Base-by-base conservation (phyloP, 2,797 vertebrate genomes). In the Tragelaphus oryx region DNA sequence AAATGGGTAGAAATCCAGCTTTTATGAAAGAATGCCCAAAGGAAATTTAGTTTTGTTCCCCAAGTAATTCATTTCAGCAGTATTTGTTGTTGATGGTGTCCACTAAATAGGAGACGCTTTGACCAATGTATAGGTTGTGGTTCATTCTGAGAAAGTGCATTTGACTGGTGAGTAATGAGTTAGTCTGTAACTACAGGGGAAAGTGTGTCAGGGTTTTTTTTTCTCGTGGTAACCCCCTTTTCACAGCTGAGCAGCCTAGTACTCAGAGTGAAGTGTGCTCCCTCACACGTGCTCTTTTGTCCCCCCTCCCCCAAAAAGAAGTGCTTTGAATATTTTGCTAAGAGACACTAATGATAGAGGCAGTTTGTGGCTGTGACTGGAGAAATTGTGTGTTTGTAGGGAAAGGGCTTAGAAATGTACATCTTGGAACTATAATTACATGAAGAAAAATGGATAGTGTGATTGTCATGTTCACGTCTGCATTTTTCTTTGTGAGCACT, bases 401-500 rank as follows among this genome's bases (percentile, higher is more conserved):
- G 86, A 94, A 55, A 44, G 82, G 30, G 9, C 52, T 71, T 79
- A 44, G 54, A 74, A 87, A 57, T 91, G 62, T 84, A 54, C 26
- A 48, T 82, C 74, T 93, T 83, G 33, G 87, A 89, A 24, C 86
- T 95, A 4, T 93, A 76, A 89, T 94, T 71, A 80, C 76, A 10
- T 71, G 57, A 91, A 68, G 48, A 83, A 74, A 89, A 87, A 59
- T 46, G 54, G 48, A 26, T 20, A 65, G 12, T 30, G 3, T 2
- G 2, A 28, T 48, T 81, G 89, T 96, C 57, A 50, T 74, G 30
- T 85, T 54, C 6, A 1, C 75, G 87, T 78, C 71, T 80, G 54
- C 37, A 14, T 91, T 93, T 92, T 95, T 86, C 86, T 83, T 93
- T 80, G 55, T 91, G 71, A 96, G n/a, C 85, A 41, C 81, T 92